Evolutionary conservation across 2,113 vertebrate genomes (phyloP).

Genomic region (Bucco capensis): DNA sequence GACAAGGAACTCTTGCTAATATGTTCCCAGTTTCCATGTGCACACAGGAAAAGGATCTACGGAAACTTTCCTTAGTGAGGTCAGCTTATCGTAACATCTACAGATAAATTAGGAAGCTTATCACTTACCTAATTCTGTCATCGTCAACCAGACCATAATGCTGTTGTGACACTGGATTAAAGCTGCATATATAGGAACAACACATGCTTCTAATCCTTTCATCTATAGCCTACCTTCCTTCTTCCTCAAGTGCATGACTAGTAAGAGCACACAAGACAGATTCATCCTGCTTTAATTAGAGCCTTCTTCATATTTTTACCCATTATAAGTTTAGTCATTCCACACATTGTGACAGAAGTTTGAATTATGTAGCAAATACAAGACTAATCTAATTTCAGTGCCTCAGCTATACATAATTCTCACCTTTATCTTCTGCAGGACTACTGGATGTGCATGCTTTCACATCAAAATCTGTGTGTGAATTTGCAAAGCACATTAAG

Average conservation of each 20-base stretch:
- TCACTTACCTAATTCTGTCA: not conserved
- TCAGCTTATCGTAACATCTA: not conserved
- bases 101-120: conserved; percentile 12
- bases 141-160: not conserved
- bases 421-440: not conserved
- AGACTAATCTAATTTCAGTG: not conserved
- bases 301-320: not conserved
- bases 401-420: not conserved
- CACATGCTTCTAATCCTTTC: not conserved
- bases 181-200: not conserved
- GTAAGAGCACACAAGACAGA: not conserved
- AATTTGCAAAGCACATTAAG: not conserved
- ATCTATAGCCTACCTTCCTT: not conserved
- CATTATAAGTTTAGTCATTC: not conserved
- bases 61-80: not conserved
- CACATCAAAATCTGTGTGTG: not conserved
- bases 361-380: not conserved
- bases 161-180: not conserved
- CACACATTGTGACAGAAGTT: not conserved
- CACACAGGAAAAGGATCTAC: not conserved
- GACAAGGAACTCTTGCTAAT: not conserved
- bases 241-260: not conserved
- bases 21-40: not conserved
- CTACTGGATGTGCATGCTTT: not conserved
- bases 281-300: not conserved